Conservation (phyloP, 2,797 vertebrate genomes). For the Myotis findleyi region DNA sequence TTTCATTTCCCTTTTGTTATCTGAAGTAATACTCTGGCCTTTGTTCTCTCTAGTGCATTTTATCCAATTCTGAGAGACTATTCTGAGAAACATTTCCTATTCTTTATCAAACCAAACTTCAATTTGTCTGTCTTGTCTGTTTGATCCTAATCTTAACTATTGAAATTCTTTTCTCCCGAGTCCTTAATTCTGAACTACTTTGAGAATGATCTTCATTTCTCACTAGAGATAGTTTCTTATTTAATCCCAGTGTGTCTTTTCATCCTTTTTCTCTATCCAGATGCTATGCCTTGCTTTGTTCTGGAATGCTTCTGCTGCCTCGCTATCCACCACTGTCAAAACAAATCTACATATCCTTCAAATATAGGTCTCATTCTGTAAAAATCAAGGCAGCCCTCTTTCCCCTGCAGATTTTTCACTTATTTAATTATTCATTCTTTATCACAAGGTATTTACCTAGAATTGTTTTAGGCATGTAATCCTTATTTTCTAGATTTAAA, state of each 20-base stretch:
- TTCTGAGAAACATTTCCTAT: not conserved
- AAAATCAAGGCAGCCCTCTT: not conserved
- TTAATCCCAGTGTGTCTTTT: not conserved
- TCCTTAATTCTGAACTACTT: not conserved
- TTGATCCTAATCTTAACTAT: not conserved
- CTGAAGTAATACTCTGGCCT: not conserved
- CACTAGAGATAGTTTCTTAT: not conserved
- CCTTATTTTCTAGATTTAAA: slow-evolving; percentile 20
- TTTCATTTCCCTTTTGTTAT: not conserved
- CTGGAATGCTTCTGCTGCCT: not conserved
- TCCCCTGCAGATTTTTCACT: not conserved
- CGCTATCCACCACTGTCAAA: not conserved
- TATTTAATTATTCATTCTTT: not conserved
- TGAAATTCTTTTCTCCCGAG: not conserved
- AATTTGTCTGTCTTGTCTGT: not conserved
- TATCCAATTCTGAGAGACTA: not conserved
- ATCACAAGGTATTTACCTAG: not conserved
- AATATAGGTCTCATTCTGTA: not conserved
- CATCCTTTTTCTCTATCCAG: not conserved
- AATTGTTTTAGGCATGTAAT: not conserved
- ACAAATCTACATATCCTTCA: not conserved
- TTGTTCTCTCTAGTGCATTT: not conserved
- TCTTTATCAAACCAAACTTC: not conserved
- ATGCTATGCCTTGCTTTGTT: not conserved
- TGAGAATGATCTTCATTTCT: not conserved